Conservation (phyloP, 2,113 vertebrate genomes). For the Notiomystis cincta region DNA sequence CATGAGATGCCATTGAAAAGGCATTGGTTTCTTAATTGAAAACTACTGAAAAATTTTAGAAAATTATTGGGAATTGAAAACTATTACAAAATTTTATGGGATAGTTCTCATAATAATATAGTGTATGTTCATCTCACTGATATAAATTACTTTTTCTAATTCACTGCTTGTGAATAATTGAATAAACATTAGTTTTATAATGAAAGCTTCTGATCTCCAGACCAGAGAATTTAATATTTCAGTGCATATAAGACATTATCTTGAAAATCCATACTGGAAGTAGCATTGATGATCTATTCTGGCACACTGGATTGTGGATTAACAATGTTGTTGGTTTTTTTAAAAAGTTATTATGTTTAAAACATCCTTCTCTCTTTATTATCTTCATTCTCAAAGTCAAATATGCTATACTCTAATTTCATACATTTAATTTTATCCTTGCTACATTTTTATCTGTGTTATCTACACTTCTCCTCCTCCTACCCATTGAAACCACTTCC, state of each 20-base stretch:
- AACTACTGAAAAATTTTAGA: not conserved
- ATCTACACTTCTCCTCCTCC: not conserved
- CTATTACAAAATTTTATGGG: not conserved
- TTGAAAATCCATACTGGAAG: not conserved
- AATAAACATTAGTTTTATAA: not conserved
- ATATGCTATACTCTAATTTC: not conserved
- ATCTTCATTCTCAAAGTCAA: not conserved
- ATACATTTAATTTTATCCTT: not conserved
- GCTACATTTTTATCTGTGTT: not conserved
- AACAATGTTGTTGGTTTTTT: rapidly evolving
- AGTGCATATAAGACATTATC: not conserved
- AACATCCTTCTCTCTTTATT: not conserved
- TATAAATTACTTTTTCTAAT: not conserved
- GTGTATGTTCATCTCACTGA: not conserved
- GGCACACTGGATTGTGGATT: not conserved
- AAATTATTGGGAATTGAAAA: not conserved
- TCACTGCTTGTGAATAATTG: not conserved
- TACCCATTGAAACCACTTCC: not conserved
- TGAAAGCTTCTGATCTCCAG: not conserved
- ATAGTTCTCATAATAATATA: not conserved
- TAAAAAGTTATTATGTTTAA: not conserved
- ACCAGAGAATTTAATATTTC: not conserved
- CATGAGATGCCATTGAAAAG: not conserved
- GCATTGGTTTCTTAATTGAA: not conserved
- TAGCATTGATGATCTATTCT: not conserved